Conservation (phyloP, 2,888 invertebrate species). For the Epinotia brunnichana region DNA sequence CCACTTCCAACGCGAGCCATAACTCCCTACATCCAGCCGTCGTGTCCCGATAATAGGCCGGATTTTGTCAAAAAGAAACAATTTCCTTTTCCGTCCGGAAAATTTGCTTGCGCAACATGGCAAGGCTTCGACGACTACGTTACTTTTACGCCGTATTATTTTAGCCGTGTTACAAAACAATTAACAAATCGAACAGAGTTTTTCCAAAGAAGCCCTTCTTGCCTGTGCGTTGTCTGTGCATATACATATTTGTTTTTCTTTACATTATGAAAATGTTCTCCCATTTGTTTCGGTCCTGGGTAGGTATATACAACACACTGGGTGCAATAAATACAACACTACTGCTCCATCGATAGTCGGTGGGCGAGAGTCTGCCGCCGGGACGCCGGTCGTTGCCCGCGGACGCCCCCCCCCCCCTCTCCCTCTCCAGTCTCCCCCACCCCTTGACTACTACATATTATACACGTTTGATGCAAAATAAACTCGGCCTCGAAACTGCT, state of each 20-base stretch:
- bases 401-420: background rate
- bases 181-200: background rate
- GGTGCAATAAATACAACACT: conserved; percentile 9
- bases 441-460: conserved; percentile 10
- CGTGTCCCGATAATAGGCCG: conserved; percentile 26
- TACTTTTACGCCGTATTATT: background rate
- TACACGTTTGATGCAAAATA: conserved; percentile 24
- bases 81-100: conserved; percentile 8
- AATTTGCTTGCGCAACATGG: background rate
- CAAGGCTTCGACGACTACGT: background rate
- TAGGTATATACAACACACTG: conserved; percentile 14
- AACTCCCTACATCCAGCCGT: conserved; percentile 24
- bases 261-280: conserved; percentile 5
- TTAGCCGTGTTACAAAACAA: background rate
- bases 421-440: background rate
- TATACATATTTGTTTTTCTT: background rate
- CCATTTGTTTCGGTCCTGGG: conserved; percentile 7
- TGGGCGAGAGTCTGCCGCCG: conserved; percentile 19
- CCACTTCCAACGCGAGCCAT: conserved; percentile 35
- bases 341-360: conserved; percentile 12
- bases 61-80: conserved; percentile 27
- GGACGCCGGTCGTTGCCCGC: conserved; percentile 27
- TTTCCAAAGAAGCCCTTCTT: background rate
- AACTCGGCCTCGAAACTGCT: conserved; percentile 11
- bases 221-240: background rate